Evolutionary conservation across 1,140 invertebrate species (phyloP).

Genomic region (Trinorchestia longiramus): DNA sequence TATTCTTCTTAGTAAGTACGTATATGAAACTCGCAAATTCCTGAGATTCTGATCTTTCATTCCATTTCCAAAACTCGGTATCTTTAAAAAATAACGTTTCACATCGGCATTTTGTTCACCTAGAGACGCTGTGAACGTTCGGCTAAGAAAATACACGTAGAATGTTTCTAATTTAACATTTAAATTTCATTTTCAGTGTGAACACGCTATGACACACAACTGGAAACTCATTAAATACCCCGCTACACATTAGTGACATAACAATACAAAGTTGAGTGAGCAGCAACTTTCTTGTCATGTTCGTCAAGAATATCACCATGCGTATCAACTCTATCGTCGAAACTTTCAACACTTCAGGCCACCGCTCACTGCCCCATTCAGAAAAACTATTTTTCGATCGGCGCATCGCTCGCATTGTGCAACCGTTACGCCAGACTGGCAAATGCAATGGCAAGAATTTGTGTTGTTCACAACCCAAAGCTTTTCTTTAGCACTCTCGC

Average conservation of each 20-base stretch:
- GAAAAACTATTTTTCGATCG: background rate
- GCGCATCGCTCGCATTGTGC: constrained; percentile 1
- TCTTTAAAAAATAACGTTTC: background rate
- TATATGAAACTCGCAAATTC: background rate
- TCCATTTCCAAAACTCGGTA: background rate
- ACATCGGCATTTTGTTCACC: background rate
- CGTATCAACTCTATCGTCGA: background rate
- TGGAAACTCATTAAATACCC: background rate
- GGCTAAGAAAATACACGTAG: too few species aligned
- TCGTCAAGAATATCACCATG: background rate
- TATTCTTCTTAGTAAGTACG: background rate
- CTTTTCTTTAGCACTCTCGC: background rate
- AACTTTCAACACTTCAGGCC: background rate
- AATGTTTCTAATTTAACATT: too few species aligned
- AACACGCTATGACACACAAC: background rate
- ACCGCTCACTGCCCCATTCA: background rate
- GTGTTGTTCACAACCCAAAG: background rate
- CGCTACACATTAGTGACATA: constrained; percentile 26
- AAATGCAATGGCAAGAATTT: background rate
- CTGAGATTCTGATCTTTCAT: background rate
- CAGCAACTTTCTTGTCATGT: background rate
- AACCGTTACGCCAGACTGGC: constrained; percentile 9
- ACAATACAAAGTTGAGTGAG: constrained; percentile 30
- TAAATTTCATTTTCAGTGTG: background rate
- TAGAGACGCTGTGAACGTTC: background rate